phyloP scores from a whole-genome alignment of 53 echinoderm and acorn worm species.

The Zoroaster sp. region DNA sequence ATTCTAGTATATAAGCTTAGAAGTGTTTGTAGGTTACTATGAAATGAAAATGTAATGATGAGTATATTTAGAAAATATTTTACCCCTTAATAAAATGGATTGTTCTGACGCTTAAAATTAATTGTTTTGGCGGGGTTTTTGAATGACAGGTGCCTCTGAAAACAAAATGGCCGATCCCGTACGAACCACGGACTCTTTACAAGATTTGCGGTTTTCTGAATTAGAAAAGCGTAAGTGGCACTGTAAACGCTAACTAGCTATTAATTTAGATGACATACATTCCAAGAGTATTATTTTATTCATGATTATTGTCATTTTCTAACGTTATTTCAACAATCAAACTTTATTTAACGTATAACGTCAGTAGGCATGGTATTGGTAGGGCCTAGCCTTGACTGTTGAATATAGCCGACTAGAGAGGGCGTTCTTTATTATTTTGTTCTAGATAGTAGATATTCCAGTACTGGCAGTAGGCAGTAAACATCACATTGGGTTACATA shows the following conservation, averaged over 20 bases:
- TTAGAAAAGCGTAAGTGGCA: constrained; percentile 55
- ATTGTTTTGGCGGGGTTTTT: constrained; percentile 33
- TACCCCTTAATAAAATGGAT: background rate
- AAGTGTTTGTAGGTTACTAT: background rate
- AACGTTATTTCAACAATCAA: no score
- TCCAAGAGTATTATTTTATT: background rate
- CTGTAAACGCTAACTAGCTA: background rate
- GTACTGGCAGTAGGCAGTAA: no score
- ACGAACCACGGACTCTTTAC: constrained; percentile 44
- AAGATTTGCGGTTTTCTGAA: constrained; percentile 53
- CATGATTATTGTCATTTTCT: background rate
- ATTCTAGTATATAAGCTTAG: no score
- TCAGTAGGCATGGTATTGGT: no score
- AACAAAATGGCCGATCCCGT: constrained; percentile 63
- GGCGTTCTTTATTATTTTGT: no score
- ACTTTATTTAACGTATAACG: no score
- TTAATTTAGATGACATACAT: background rate
- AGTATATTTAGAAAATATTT: background rate
- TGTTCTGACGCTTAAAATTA: background rate
- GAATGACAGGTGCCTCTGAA: constrained; percentile 18
- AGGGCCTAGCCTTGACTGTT: no score
- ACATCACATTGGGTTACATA: no score
- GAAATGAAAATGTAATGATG: background rate
- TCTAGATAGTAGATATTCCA: no score
- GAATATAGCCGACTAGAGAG: no score